Base-by-base conservation (phyloP, 37 sponge, comb jelly and placozoan genomes). In the Geodia barretti region DNA sequence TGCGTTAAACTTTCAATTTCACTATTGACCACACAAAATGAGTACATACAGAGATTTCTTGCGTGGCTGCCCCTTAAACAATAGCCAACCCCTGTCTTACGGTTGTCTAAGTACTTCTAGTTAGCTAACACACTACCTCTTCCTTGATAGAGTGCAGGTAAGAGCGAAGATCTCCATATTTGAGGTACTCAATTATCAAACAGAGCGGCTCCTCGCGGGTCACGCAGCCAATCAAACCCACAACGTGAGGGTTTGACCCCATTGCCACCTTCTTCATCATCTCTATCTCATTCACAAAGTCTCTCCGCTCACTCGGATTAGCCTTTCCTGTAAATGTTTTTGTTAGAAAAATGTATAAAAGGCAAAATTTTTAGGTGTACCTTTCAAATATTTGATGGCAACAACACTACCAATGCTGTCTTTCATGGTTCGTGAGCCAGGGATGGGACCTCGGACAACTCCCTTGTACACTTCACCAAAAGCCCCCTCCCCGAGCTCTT, bases 391-490 rank as follows among this genome's bases (percentile, higher is more conserved):
- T 54, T 88, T 88, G 21, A 88, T 64, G 1, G 89, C 89, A 26
- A 83, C 89, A 32, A 20, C 62, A 14, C n/a, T 25, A 54, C 32
- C 60, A 29, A 73, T 19, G 43, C 47, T 43, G 14, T 75, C 42
- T 62, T 82, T 76, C 73, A 74, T 62, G 1, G 60, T 41, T 5
- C 58, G 40, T 1, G 36, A 41, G 43, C 54, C 60, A 1, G 62
- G 0, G 17, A 77, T 26, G 37, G 73, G 83, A 31, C 87, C 83
- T 42, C 62, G 58, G 11, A 88, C 83, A 3, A 41, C 23, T 0
- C 84, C 92, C 65, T 79, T 87, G 88, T 72, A 77, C 36, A 92
- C 92, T 34, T 79, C 74, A 0, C 92, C 92, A 75, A 92, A 92
- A 66, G 67, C 77, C 2, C 92, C 92, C 29, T 83, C 84, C 19